Base-by-base conservation (phyloP, 1,140 invertebrate genomes). In the Drosophila lowei region DNA sequence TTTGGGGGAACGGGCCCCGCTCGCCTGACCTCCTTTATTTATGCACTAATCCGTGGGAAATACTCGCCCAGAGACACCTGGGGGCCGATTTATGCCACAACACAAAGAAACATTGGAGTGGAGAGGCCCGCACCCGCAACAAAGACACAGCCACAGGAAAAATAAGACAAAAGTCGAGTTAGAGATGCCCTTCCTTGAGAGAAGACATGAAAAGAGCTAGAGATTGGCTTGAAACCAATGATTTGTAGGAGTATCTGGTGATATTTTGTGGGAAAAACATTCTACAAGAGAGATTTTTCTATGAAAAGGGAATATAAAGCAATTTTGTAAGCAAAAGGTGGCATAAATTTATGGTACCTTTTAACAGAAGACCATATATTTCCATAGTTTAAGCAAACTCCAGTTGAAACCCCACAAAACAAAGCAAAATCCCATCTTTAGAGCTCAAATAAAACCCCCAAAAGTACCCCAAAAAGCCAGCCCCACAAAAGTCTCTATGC, bases 21-120 rank as follows among this genome's bases (percentile, higher is more conserved):
- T 77, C 81, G 86, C 84, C 73, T 85, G 81, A 85, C 81, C 81
- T 86, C 84, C 77, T 85, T 85, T 85, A 85, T 85, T 85, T 85
- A 85, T 85, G 81, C 81, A 74, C 81, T 86, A 85, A 81, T 85
- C 81, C 81, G 81, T 85, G 81, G 81, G 81, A 85, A 85, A 81
- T 77, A 74, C 73, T 67, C 67, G 59, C 53, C 68, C 34, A 38
- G 65, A 86, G 74, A 30, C 81, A 86, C 81, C 81, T 86, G 81
- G 77, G 34, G 81, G 81, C 77, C 81, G 74, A 85, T 85, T 85
- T 86, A 85, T 85, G 77, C 70, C 61, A 68, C 63, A 70, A 68
- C 66, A 38, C 56, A 67, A 42, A 25, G 59, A 68, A 50, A 71
- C 50, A 64, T 64, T 41, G 57, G 23, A 62, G 23, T 41, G 63